Evolutionary conservation across 2,888 invertebrate species (phyloP), one percentile per base, ranked within the genome.

Genomic region (Arctia plantaginis): DNA sequence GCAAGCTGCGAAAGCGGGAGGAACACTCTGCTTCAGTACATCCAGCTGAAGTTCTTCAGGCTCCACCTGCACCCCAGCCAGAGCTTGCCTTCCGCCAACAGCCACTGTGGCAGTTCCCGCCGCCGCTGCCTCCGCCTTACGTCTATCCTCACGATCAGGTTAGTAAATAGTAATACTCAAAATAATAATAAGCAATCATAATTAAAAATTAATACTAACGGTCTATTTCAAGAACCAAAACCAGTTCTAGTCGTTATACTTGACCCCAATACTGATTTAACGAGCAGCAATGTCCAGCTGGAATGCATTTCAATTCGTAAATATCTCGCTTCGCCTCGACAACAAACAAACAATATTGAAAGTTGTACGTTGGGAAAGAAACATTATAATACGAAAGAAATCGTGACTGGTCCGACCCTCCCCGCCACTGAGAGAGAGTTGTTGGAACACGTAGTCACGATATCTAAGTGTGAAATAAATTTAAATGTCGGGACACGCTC

Each of bases 1-100:
- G 98, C 96, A 98, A 98, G 96, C 97, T 98, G 96, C 97, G 98
- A 90, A 98, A 98, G 96, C 97, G 98, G 87, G 98, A 98, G 94
- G 98, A 98, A 92, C 97, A 97, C 93, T 96, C 97, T 83, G 97
- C 97, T 89, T 96, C 97, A 88, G 97, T 97, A 85, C 97, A 97
- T 88, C 97, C 97, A 77, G 96, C 97, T 84, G 97, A 96, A 89
- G 96, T 97, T 81, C 96, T 97, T 82, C 96, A 97, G 86, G 96
- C 96, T 85, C 93, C 96, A 73, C 93, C 94, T 84, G 91, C 91
- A 81, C 89, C 92, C 77, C 92, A 93, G 89, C 93, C 94, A 89
- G 96, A 97, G 90, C 96, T 96, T 88, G 96, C 96, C 88, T 97
- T 96, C 91, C 94, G 96, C 88, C 97, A 97, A 93, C 97, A 97